A percentile compares a stretch with the other conserved stretches of the same genome.
Conservation (phyloP, 2,888 invertebrate genomes). For the Empis livida region DNA sequence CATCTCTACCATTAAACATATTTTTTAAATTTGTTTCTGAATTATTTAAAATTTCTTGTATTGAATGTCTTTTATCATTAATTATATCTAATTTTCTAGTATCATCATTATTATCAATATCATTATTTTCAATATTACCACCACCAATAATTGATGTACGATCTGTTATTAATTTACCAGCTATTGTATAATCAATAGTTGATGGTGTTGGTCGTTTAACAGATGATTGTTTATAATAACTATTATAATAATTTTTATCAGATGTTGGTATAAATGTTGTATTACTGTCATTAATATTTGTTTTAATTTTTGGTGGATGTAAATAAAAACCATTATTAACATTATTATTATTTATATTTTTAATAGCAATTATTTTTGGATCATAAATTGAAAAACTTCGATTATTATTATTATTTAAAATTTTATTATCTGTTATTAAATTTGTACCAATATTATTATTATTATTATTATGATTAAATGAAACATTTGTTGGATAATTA, state of each 20-base stretch:
- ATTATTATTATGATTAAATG: constrained; percentile 9
- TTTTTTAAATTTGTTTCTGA: not conserved
- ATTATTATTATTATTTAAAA: constrained; percentile 1
- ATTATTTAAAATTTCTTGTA: not conserved
- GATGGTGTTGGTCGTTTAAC: not conserved
- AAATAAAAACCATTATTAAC: constrained; percentile 14
- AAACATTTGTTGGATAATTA: constrained; percentile 9
- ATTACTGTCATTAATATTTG: no score
- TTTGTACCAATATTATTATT: not conserved
- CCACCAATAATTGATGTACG: not conserved
- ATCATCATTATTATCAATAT: not conserved
- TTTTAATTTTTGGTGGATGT: constrained; percentile 10
- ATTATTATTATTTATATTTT: constrained; percentile 7
- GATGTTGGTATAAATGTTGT: no score
- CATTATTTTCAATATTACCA: constrained; percentile 2
- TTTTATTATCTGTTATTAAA: not conserved
- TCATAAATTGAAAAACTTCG: constrained; percentile 12
- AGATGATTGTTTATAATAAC: constrained; percentile 13
- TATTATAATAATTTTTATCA: constrained; percentile 9
- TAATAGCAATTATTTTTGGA: constrained; percentile 2
- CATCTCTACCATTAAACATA: not conserved
- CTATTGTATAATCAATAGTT: constrained; percentile 1
- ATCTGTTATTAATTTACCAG: constrained; percentile 7
- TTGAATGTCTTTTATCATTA: not conserved
- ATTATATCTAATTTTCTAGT: not conserved